Percentiles rank a stretch among this genome's conserved stretches.
These are phyloP conservation scores for Brachionus asplanchnoidis DNA, from an alignment of 1,140 invertebrate species.

Conservation along the genomic window DNA sequence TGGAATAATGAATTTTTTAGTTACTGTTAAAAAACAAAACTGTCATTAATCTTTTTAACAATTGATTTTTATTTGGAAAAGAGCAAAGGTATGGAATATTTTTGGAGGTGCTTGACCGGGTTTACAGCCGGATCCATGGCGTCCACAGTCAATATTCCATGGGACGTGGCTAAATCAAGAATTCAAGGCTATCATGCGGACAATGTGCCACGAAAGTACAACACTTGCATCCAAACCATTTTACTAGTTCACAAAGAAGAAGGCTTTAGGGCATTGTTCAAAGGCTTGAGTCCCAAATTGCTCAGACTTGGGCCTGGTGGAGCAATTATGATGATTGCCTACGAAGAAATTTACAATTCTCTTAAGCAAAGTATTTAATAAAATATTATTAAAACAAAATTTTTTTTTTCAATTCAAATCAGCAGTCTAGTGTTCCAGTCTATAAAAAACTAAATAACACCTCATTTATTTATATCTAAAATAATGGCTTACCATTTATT, in stretches of 20 bases:
- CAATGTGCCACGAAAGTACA: slow-evolving; percentile 69
- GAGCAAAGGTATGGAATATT: slow-evolving; percentile 67
- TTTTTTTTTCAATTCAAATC: background rate
- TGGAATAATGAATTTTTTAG: no score
- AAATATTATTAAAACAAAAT: background rate
- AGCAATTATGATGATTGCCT: slow-evolving; percentile 81
- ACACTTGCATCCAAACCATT: slow-evolving; percentile 69
- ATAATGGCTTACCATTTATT: no score
- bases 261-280: slow-evolving; percentile 80
- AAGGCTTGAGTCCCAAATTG: slow-evolving; percentile 82
- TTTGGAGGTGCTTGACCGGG: slow-evolving; percentile 70
- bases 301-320: slow-evolving; percentile 79
- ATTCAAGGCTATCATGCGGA: slow-evolving; percentile 81
- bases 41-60: no score
- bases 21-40: no score
- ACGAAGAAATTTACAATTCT: slow-evolving; percentile 52
- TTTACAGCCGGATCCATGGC: slow-evolving; percentile 76
- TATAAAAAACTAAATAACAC: background rate
- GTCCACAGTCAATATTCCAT: slow-evolving; percentile 83
- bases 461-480: no score
- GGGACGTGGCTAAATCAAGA: slow-evolving; percentile 88
- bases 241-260: slow-evolving; percentile 73
- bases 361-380: background rate
- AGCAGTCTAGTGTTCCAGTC: background rate
- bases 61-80: slow-evolving; percentile 48